A percentile compares a stretch with the other conserved stretches of the same genome.
phyloP scores from a whole-genome alignment of 1,140 invertebrate species.

The Odontomachus brunneus region DNA sequence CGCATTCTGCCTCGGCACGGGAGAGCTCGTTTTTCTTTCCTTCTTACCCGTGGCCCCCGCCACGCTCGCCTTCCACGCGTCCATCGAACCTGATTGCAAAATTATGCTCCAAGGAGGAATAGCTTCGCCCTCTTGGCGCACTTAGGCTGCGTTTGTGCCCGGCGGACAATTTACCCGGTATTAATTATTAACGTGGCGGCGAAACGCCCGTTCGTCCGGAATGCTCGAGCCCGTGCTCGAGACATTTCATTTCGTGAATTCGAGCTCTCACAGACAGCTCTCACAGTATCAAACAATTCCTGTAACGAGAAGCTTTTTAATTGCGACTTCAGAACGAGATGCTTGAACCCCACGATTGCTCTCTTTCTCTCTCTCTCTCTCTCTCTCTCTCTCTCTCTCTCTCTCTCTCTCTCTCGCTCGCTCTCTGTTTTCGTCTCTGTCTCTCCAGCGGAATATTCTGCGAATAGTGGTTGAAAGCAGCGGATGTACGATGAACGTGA shows the following conservation, averaged over 20 bases:
- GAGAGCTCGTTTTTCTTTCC: constrained; percentile 30
- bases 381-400: too few relatives aligned
- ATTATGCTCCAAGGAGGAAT: constrained; percentile 36
- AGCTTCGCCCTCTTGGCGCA: constrained; percentile 12
- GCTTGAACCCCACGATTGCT: not conserved
- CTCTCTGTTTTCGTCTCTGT: too few relatives aligned
- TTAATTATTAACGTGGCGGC: constrained; percentile 46
- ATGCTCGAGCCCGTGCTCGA: not conserved
- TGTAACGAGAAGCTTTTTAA: constrained; percentile 4
- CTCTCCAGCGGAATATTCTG: too few relatives aligned
- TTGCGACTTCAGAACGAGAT: not conserved
- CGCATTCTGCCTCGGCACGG: constrained; percentile 24
- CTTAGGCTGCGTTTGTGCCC: constrained; percentile 29
- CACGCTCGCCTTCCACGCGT: not conserved
- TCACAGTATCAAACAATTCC: constrained; percentile 1
- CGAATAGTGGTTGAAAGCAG: too few relatives aligned
- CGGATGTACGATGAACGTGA: too few relatives aligned
- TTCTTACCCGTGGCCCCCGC: not conserved
- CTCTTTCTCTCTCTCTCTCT: too few relatives aligned
- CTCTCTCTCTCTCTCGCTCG: too few relatives aligned
- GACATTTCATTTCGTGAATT: too few relatives aligned
- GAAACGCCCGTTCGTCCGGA: constrained; percentile 4
- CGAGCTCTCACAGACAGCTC: too few relatives aligned
- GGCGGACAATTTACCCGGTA: constrained; percentile 35
- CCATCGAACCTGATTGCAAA: constrained; percentile 54